A percentile compares a stretch with the other conserved stretches of the same genome.
Evolutionary conservation across 2,888 invertebrate species (phyloP).

Genomic region (Protonemura montana): DNA sequence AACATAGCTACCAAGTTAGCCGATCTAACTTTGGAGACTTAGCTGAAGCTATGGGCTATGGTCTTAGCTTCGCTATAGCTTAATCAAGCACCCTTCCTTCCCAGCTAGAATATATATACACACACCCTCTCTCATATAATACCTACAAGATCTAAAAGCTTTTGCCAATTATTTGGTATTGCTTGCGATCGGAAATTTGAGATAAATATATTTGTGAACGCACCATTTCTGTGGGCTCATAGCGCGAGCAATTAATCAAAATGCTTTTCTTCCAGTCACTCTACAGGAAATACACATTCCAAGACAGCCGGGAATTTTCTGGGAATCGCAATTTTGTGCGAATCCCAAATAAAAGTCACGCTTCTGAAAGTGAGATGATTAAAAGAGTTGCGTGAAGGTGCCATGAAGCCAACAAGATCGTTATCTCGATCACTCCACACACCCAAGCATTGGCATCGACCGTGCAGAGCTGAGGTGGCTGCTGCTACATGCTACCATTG

Average conservation of each 20-base stretch:
- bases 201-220: background rate
- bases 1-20: constrained; percentile 41
- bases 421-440: background rate
- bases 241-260: background rate
- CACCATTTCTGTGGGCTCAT: background rate
- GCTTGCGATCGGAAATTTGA: background rate
- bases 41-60: constrained; percentile 1
- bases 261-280: background rate
- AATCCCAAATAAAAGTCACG: constrained; percentile 4
- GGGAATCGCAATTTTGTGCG: constrained; percentile 12
- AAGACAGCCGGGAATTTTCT: background rate
- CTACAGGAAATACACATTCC: background rate
- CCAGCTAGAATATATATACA: background rate
- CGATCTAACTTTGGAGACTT: constrained; percentile 27
- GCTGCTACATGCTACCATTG: background rate
- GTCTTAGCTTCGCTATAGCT: constrained; percentile 36
- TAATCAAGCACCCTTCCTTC: constrained; percentile 29
- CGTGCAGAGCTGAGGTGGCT: too few species aligned
- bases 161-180: constrained; percentile 12
- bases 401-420: background rate
- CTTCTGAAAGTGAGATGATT: background rate
- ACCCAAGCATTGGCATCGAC: too few species aligned
- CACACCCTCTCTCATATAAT: background rate
- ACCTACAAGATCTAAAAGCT: constrained; percentile 12
- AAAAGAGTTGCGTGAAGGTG: constrained; percentile 7